Evolutionary conservation across 2,113 vertebrate genomes (phyloP).

Genomic region (Hystrix brachyura): DNA sequence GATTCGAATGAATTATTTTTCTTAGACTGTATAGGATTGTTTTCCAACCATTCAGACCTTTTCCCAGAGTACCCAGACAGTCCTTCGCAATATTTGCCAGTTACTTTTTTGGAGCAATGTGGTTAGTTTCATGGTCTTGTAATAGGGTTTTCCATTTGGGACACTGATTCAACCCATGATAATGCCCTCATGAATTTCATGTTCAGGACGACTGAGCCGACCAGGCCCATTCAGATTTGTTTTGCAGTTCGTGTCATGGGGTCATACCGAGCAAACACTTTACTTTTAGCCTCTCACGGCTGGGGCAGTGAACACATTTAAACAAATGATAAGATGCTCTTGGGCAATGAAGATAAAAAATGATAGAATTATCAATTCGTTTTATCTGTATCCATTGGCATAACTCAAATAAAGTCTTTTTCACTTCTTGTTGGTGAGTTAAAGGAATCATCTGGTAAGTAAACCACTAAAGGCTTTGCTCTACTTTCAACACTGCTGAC

Average conservation of each 20-base stretch:
- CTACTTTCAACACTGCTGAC: neutral
- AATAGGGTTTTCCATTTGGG: neutral
- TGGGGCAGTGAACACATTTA: neutral
- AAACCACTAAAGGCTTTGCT: neutral
- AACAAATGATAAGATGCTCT: neutral
- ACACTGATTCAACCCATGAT: neutral
- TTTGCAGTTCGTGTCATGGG: neutral
- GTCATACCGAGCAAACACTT: neutral
- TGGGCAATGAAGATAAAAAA: neutral
- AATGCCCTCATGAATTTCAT: conserved; percentile 8
- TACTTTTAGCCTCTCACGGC: neutral
- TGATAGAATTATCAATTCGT: neutral
- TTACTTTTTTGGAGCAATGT: neutral
- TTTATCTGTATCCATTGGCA: neutral
- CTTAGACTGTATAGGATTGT: neutral
- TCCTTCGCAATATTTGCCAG: neutral
- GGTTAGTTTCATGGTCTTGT: neutral
- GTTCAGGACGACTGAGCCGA: neutral
- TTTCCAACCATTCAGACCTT: neutral
- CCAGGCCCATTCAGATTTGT: neutral
- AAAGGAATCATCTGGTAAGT: neutral
- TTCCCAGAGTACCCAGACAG: neutral
- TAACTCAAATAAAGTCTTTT: neutral
- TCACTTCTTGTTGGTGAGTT: neutral
- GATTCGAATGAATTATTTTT: conserved; percentile 57